Evolutionary conservation across 2,888 invertebrate genomes (phyloP), one percentile per base, ranked within the genome.

Genomic region (Hetaerina titia): DNA sequence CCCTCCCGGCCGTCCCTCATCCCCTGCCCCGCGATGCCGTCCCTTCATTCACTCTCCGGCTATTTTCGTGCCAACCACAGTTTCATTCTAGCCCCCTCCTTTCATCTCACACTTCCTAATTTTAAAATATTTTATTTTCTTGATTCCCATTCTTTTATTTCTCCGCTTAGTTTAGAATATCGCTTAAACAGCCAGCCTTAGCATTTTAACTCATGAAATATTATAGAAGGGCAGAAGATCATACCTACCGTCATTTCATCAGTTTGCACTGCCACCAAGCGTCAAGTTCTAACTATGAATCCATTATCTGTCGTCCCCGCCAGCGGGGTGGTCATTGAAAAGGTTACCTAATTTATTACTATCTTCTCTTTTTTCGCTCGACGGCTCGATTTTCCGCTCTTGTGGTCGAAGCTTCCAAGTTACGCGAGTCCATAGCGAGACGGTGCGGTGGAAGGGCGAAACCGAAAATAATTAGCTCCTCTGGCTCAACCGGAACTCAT

Each of bases 11-110:
- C 81, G 22, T 31, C 81, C 81, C 13, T 9, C 31, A 13, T 31
- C 81, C n/a, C 22, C 69, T 11, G 25, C 2, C 81, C 31, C 15
- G 31, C 8, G 15, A 19, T 13, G 45, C 19, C 45, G 31, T 56
- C n/a, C 56, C n/a, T 89, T 15, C 89, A 89, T 89, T 89, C 89
- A 58, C 19, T 57, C 89, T 57, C n/a, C 89, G 57, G n/a, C 56
- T 89, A 57, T 89, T 89, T 89, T 58, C 57, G 58, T 89, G 56
- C n/a, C 58, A 17, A 57, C 89, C 57, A 57, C 88, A 6, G 13
- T 57, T 89, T 58, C 19, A 89, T 58, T 89, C n/a, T 57, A 17
- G 22, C n/a, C 58, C n/a, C 57, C 56, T 58, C 56, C 89, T 22
- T 57, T 5, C 88, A 13, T 45, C 45, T 2, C 45, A 17, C 89